Evolutionary conservation across 2,113 vertebrate genomes (phyloP).

Genomic region (Fukomys damarensis): DNA sequence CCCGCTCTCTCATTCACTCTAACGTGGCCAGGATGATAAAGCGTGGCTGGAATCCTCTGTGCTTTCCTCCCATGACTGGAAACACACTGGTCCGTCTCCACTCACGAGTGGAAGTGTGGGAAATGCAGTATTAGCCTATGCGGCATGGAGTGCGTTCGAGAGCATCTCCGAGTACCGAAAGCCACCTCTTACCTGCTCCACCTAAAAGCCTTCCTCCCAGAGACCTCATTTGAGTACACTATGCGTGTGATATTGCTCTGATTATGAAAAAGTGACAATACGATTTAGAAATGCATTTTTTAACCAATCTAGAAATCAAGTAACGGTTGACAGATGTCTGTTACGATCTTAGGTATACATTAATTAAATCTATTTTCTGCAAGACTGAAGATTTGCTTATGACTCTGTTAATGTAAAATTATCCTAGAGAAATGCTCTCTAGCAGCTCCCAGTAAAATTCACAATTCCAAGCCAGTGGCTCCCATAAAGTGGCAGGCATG

Average conservation of each 20-base stretch:
- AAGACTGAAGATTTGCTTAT: neutral
- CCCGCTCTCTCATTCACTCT: neutral
- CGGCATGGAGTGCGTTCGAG: neutral
- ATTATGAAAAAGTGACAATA: neutral
- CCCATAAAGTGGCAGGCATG: neutral
- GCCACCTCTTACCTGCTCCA: neutral
- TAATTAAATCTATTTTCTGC: slow-evolving; percentile 31
- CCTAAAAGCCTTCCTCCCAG: neutral
- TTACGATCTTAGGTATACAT: slow-evolving; percentile 12
- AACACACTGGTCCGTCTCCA: neutral
- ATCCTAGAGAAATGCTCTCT: neutral
- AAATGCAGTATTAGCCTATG: neutral
- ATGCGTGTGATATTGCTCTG: neutral
- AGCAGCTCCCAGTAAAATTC: neutral
- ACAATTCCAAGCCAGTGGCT: slow-evolving; percentile 3
- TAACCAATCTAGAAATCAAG: neutral
- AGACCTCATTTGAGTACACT: neutral
- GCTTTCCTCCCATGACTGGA: neutral
- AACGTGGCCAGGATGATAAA: neutral
- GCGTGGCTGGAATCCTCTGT: neutral
- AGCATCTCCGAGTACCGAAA: neutral
- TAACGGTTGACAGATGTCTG: neutral
- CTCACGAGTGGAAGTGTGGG: neutral
- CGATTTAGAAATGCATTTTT: slow-evolving; percentile 35
- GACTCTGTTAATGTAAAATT: neutral